A percentile compares a stretch with the other conserved stretches of the same genome.
Conservation (phyloP, 2,888 invertebrate species). For the Erebia palarica region DNA sequence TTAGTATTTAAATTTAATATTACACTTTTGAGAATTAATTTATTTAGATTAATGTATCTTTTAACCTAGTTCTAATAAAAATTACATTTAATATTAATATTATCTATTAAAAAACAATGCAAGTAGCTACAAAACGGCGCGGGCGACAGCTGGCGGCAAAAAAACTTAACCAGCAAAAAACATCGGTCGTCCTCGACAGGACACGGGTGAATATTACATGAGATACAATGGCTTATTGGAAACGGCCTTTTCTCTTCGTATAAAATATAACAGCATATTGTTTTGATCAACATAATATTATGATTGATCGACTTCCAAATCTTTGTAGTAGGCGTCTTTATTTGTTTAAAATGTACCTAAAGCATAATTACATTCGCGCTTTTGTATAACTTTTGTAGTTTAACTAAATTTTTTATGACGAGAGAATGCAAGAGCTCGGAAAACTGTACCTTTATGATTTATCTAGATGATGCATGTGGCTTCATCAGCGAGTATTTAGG, state of each 20-base stretch:
- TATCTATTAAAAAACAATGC: background rate
- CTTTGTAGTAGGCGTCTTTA: background rate
- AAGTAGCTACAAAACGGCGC: background rate
- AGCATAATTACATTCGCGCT: no score
- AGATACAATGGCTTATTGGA: background rate
- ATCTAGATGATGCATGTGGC: no score
- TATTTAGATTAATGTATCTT: no score
- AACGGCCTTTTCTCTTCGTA: background rate
- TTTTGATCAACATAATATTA: background rate
- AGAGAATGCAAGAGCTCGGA: no score
- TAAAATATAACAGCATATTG: background rate
- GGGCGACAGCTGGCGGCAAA: background rate
- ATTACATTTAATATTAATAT: background rate
- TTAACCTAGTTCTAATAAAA: no score
- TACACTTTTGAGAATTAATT: no score
- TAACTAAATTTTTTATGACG: no score
- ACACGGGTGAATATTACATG: background rate
- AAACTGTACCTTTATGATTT: no score
- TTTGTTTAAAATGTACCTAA: background rate
- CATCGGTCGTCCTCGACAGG: background rate
- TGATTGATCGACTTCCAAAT: background rate
- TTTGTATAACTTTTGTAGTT: no score
- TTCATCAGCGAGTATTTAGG: no score
- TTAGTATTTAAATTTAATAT: no score
- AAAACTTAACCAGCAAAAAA: background rate